Evolutionary conservation across 2,888 invertebrate species (phyloP), one percentile per base, ranked within the genome.

Genomic region (Siphlonurus alternatus): DNA sequence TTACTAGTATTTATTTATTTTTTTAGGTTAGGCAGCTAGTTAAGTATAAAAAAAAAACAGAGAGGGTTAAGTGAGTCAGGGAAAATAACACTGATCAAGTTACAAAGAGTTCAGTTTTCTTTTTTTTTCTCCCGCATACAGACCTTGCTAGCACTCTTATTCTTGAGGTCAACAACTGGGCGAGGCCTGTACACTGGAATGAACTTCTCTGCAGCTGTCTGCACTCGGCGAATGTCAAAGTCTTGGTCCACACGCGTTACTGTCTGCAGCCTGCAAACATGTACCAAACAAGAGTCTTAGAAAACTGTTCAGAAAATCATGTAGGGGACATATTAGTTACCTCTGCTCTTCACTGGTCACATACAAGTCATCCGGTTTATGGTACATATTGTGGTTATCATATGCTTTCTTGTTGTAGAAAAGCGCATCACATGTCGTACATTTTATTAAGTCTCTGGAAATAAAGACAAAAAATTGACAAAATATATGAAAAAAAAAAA

Each of bases 331-430:
- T n/a, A n/a, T n/a, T n/a, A 19, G 20, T 61, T 67, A 75, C 74
- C 76, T 75, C 69, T 79, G 78, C 67, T 78, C 79, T 73, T 82
- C 83, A 64, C 78, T 79, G 65, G 81, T 80, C 64, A 80, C 81
- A 70, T 84, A 85, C 60, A 83, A 72, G 73, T 85, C 85, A 65
- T 81, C 80, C 1, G 78, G 76, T 19, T 79, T 77, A 71, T 85
- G 85, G 72, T 82, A 83, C 63, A 79, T 80, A 24, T 83, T 79
- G 71, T 85, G 85, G 61, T 80, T 76, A 67, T 83, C 81, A 70
- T 84, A 85, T 0, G 85, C 84, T 72, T 80, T 81, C 70, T 83
- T 77, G 70, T 81, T 83, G 69, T 81, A 84, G 72, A 85, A 85
- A 59, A 84, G 74, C 15, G 83, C 84, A 67, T 84, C 82, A 71